Conservation (phyloP, 2,888 invertebrate species). For the Pteria penguin region DNA sequence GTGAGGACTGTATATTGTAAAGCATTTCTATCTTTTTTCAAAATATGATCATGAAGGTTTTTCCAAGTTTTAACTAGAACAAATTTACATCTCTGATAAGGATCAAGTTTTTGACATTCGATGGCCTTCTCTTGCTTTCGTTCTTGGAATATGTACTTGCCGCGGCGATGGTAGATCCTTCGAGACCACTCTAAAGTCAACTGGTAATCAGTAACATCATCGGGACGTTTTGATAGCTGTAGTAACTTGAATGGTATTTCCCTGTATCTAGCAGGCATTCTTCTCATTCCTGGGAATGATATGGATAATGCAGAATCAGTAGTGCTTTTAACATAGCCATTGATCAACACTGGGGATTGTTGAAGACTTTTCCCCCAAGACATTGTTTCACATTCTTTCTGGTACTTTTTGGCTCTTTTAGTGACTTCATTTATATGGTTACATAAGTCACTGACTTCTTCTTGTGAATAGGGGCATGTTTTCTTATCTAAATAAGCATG, state of each 20-base stretch:
- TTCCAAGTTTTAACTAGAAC: conserved; percentile 13
- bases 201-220: not conserved
- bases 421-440: conserved; percentile 35
- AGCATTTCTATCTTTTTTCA: not conserved
- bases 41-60: conserved; percentile 11
- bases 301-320: conserved; percentile 41
- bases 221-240: conserved; percentile 8
- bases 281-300: conserved; percentile 39
- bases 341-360: conserved; percentile 36
- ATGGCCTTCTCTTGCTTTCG: not conserved
- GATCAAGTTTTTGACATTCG: conserved; percentile 26
- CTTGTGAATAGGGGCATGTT: conserved; percentile 28
- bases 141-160: not conserved
- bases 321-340: conserved; percentile 37
- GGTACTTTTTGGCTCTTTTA: conserved; percentile 42
- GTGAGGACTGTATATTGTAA: not conserved
- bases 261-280: conserved; percentile 19
- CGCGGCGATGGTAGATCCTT: conserved; percentile 21
- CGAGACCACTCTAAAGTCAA: conserved; percentile 19
- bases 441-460: conserved; percentile 45
- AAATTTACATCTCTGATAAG: conserved; percentile 14
- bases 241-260: conserved; percentile 50
- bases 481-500: conserved; percentile 36
- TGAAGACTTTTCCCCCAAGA: conserved; percentile 34
- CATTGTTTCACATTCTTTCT: conserved; percentile 42